Conservation (phyloP, 1,140 invertebrate genomes). For the Heliconius hermathena region DNA sequence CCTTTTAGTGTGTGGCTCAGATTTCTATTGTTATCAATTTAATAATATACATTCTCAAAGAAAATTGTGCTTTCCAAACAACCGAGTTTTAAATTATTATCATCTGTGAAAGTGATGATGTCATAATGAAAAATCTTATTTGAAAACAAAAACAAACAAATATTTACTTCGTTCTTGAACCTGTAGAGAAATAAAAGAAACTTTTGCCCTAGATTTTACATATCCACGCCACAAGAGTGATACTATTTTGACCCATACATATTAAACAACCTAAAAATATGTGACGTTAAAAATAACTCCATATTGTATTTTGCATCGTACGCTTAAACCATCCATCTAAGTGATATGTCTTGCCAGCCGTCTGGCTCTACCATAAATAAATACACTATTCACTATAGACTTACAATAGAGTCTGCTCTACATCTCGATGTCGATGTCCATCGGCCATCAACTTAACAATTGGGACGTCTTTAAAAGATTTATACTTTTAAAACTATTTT, state of each 20-base stretch:
- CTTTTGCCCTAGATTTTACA: neutral
- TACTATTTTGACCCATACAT: slow-evolving; percentile 7
- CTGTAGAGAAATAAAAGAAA: neutral
- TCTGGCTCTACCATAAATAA: slow-evolving; percentile 26
- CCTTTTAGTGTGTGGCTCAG: slow-evolving; percentile 9
- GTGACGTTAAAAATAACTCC: neutral
- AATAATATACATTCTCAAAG: neutral
- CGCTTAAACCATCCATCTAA: slow-evolving; percentile 14
- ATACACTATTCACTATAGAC: neutral
- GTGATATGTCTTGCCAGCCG: slow-evolving; percentile 24
- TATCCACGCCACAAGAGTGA: neutral
- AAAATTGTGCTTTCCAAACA: neutral
- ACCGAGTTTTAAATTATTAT: too few species aligned
- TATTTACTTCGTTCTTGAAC: too few species aligned
- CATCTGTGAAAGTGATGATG: too few species aligned
- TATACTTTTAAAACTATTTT: slow-evolving; percentile 8
- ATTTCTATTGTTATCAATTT: slow-evolving; percentile 15
- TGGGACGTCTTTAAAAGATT: slow-evolving; percentile 11
- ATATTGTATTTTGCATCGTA: slow-evolving; percentile 19
- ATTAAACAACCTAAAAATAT: slow-evolving; percentile 9
- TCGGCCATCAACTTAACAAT: neutral
- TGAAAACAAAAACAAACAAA: too few species aligned
- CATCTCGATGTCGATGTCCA: slow-evolving; percentile 2
- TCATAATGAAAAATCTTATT: too few species aligned
- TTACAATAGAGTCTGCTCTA: slow-evolving; percentile 11